Evolutionary conservation across 2,113 vertebrate genomes (phyloP).

Genomic region (Phaetusa simplex): DNA sequence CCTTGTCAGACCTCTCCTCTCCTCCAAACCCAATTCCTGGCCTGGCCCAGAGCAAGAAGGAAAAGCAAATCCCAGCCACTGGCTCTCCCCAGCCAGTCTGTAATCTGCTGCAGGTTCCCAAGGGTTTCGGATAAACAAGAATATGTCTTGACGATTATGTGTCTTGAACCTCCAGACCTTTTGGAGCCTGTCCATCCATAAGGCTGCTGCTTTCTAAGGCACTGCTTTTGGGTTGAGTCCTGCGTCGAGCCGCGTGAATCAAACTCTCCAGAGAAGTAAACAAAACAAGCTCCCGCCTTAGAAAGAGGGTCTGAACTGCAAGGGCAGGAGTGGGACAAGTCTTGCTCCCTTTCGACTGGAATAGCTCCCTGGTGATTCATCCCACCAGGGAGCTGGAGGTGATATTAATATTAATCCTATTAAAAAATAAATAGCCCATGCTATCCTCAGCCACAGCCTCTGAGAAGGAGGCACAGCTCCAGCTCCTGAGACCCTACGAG

Average conservation of each 20-base stretch:
- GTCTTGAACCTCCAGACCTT: conserved; percentile 3
- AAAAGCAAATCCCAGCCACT: neutral
- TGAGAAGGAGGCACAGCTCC: neutral
- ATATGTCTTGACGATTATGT: neutral
- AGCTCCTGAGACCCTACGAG: neutral
- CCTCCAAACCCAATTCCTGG: neutral
- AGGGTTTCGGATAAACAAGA: conserved; percentile 1
- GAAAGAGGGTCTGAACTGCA: neutral
- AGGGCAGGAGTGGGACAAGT: neutral
- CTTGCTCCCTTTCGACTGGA: neutral
- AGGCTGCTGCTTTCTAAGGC: conserved; percentile 9
- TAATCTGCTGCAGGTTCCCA: neutral
- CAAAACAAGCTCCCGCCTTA: neutral
- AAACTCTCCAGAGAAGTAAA: neutral
- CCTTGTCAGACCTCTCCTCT: neutral
- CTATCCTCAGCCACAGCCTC: neutral
- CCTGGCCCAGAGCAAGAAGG: neutral
- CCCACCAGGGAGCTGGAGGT: neutral
- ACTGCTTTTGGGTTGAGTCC: neutral
- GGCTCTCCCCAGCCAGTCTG: neutral
- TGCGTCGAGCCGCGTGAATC: neutral
- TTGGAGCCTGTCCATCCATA: neutral
- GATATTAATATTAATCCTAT: neutral
- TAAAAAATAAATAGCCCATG: neutral
- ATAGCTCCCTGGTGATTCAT: neutral